Base-by-base conservation (phyloP, 1,140 invertebrate genomes). In the Hylaeus anthracinus region DNA sequence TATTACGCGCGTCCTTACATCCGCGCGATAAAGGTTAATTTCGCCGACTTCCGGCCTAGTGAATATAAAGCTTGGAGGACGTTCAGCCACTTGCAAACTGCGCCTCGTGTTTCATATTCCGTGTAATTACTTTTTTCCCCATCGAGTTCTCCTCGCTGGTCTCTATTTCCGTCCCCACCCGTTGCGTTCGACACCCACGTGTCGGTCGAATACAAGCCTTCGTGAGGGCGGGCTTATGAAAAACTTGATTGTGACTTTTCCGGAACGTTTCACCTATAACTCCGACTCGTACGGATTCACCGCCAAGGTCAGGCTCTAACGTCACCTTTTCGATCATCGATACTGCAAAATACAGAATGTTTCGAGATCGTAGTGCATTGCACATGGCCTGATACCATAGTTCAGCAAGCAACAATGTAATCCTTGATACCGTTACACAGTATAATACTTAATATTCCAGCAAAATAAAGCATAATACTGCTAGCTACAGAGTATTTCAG, bases 61-160 rank as follows among this genome's bases (percentile, higher is more conserved):
- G 14, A 39, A 41, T 39, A 53, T 15, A 14, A 55, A 9, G 26
- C 45, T 63, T 5, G 65, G 43, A 4, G 45, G 14, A 9, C 5
- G 5, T 48, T 8, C 9, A 43, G 15, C 26, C 53, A 58, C 64
- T 58, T 48, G 53, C 74, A 41, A 60, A 9, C 41, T 4, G 51
- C 45, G 45, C 5, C 10, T 51, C 76, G n/a, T 79, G 48, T 79
- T 73, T 79, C 77, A 73, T 73, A 73, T 79, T 72, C 60, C 69
- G 76, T 37, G 76, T 73, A 65, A 79, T 73, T 79, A 65, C 77
- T 79, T 79, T 79, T 63, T 56, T 69, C 9, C 51, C 51, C 58
- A 53, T 48, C 39, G 39, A 9, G 41, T 12, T 41, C 9, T 6
- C n/a, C 10, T 37, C n/a, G 41, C 14, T 37, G 2, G 1, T 51